Conservation (phyloP, 1,140 invertebrate species). For the Maniola jurtina region DNA sequence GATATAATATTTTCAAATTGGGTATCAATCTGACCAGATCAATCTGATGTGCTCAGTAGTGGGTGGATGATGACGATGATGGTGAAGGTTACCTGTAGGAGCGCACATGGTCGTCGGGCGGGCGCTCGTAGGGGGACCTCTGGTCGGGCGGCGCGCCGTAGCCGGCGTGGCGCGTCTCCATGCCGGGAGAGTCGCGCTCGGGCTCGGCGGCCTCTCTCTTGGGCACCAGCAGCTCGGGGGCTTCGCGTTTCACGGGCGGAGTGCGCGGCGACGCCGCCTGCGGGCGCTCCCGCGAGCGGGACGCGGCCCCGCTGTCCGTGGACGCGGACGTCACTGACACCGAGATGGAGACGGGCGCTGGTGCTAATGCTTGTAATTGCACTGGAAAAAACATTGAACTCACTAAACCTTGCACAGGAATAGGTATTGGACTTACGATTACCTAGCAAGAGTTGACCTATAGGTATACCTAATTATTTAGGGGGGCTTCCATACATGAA, state of each 20-base stretch:
- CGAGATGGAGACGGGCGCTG: conserved; percentile 20
- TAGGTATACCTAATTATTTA: no score
- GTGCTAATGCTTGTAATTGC: conserved; percentile 29
- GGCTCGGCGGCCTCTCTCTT: conserved; percentile 82
- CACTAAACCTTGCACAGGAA: background rate
- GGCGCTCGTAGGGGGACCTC: conserved; percentile 83
- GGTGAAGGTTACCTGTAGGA: conserved; percentile 76
- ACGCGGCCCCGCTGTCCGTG: conserved; percentile 25
- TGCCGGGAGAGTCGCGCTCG: conserved; percentile 86
- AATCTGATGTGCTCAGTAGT: no score
- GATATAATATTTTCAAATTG: no score
- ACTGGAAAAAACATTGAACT: conserved; percentile 24
- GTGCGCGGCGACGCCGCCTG: conserved; percentile 81
- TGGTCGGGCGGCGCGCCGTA: conserved; percentile 80
- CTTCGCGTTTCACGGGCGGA: conserved; percentile 77
- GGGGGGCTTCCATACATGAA: no score
- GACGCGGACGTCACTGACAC: conserved; percentile 27
- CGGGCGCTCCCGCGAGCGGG: conserved; percentile 62
- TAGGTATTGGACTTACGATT: background rate
- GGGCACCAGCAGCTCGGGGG: conserved; percentile 82
- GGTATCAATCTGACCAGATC: no score
- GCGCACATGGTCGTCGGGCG: conserved; percentile 80
- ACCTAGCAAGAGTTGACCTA: no score
- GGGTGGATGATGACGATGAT: background rate
- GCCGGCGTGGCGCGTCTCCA: conserved; percentile 82